Conservation (phyloP, 2,888 invertebrate genomes). For the Andrena trimmerana region DNA sequence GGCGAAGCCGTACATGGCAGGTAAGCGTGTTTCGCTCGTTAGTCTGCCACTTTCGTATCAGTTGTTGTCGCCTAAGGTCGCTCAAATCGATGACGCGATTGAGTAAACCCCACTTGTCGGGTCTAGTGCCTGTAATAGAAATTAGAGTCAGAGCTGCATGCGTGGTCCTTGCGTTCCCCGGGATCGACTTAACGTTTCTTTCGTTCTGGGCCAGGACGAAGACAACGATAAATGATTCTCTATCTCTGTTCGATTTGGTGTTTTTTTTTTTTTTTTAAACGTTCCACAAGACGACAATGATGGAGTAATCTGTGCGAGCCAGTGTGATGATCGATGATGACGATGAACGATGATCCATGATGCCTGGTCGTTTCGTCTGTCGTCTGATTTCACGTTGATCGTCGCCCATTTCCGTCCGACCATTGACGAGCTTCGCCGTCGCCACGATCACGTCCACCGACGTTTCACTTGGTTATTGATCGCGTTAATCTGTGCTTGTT, state of each 20-base stretch:
- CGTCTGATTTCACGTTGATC: constrained; percentile 33
- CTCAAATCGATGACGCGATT: constrained; percentile 81
- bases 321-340: constrained; percentile 47
- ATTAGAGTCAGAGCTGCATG: constrained; percentile 66
- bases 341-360: constrained; percentile 55
- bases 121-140: constrained; percentile 81
- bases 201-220: constrained; percentile 28
- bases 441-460: constrained; percentile 51
- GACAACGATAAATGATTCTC: constrained; percentile 3
- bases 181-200: constrained; percentile 19
- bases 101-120: constrained; percentile 80
- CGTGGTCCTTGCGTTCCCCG: constrained; percentile 19
- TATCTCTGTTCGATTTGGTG: not conserved
- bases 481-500: constrained; percentile 31
- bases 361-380: constrained; percentile 42
- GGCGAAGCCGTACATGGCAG: constrained; percentile 57
- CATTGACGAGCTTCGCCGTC: constrained; percentile 14
- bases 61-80: constrained; percentile 82
- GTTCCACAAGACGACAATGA: constrained; percentile 49
- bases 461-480: constrained; percentile 33
- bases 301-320: constrained; percentile 33
- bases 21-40: constrained; percentile 74
- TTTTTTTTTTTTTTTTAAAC: not conserved
- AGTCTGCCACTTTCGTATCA: constrained; percentile 81
- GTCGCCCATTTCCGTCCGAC: constrained; percentile 36